Percentiles rank a stretch among this genome's conserved stretches.
Evolutionary conservation across 2,113 vertebrate species (phyloP).

Genomic region (Tragulus kanchil): DNA sequence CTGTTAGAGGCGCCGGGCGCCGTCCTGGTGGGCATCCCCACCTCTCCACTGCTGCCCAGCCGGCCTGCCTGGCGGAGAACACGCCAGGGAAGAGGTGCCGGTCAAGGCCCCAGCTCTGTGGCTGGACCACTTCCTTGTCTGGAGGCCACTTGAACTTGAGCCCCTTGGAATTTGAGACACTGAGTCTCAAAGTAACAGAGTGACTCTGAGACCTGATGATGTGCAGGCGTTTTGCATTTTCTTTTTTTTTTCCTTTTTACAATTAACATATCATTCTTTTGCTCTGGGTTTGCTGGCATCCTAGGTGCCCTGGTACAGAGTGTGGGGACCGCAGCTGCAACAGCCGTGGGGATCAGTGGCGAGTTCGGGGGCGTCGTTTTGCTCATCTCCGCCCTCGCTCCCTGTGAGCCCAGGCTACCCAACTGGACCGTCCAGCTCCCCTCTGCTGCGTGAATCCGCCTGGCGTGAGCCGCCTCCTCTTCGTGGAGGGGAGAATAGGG

Average conservation of each 20-base stretch:
- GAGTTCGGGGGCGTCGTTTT: not conserved
- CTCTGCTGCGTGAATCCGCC: not conserved
- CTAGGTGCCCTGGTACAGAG: not conserved
- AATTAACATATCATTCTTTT: too few relatives aligned
- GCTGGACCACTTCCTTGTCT: not conserved
- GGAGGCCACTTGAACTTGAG: not conserved
- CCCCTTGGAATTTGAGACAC: not conserved
- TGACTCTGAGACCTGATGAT: rapidly evolving
- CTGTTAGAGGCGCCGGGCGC: rapidly evolving
- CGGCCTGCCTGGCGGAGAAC: not conserved
- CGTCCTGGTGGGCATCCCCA: not conserved
- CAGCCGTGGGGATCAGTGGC: not conserved
- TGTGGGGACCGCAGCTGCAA: not conserved
- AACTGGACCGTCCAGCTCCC: not conserved
- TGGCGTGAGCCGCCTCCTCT: not conserved
- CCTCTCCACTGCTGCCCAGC: not conserved
- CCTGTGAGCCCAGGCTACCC: not conserved
- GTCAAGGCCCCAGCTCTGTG: not conserved
- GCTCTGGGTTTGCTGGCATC: not conserved
- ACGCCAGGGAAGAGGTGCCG: not conserved
- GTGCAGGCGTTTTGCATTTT: not conserved
- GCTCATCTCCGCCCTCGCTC: not conserved
- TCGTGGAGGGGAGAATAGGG: not conserved
- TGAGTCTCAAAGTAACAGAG: not conserved
- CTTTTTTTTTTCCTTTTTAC: not conserved